Evolutionary conservation across 2,888 invertebrate genomes (phyloP).

Genomic region (Dynastes grantii): DNA sequence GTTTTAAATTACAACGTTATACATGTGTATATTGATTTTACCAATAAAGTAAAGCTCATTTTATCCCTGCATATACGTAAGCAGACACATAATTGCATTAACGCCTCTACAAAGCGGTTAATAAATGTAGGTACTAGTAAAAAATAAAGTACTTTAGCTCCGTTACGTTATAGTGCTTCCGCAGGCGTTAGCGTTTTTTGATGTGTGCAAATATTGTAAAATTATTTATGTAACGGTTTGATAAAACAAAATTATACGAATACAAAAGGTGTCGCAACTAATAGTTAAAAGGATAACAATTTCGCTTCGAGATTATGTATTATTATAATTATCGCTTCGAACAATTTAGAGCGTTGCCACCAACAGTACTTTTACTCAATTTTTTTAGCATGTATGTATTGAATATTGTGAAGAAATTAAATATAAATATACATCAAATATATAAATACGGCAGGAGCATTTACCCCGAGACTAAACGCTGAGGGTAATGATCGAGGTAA

Average conservation of each 20-base stretch:
- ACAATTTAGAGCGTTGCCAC: slow-evolving; percentile 4
- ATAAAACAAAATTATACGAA: not conserved
- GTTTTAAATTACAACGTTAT: slow-evolving; percentile 26
- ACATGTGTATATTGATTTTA: slow-evolving; percentile 26
- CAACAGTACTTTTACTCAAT: not conserved
- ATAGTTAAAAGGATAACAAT: slow-evolving; percentile 7
- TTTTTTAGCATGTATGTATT: not conserved
- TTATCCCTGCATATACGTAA: not conserved
- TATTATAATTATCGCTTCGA: slow-evolving; percentile 11
- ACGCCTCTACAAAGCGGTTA: not conserved
- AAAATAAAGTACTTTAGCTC: no score
- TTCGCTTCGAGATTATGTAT: not conserved
- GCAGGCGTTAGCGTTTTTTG: not conserved
- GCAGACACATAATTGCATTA: not conserved
- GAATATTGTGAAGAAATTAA: not conserved
- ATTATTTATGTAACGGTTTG: slow-evolving; percentile 26
- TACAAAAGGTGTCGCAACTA: not conserved
- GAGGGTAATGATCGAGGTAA: not conserved
- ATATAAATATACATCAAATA: no score
- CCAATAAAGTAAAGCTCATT: not conserved
- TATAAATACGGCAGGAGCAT: not conserved
- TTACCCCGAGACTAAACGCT: not conserved
- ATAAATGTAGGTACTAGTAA: not conserved
- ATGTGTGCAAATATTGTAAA: slow-evolving; percentile 9
- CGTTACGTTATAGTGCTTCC: no score